phyloP scores from a whole-genome alignment of 2,797 vertebrate genomes.

The Eidolon dupreanum region DNA sequence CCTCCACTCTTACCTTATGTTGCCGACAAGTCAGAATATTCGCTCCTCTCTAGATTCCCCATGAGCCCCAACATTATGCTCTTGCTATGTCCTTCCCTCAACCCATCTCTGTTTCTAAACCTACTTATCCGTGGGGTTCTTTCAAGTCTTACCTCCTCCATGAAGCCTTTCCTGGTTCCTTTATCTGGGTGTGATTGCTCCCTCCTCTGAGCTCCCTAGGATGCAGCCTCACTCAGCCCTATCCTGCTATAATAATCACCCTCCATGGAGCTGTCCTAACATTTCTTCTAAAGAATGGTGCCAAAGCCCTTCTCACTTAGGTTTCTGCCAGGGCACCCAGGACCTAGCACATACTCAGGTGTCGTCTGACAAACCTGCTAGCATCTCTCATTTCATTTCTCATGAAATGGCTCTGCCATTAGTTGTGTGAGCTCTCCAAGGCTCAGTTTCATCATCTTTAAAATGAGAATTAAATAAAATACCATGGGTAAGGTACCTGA shows the following conservation, averaged over 20 bases:
- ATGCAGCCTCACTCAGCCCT: neutral
- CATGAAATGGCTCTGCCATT: neutral
- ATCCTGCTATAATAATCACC: neutral
- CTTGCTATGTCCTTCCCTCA: neutral
- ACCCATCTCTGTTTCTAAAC: neutral
- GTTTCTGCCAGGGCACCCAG: neutral
- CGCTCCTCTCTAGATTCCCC: neutral
- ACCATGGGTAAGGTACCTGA: neutral
- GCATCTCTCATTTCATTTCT: neutral
- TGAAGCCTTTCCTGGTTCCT: neutral
- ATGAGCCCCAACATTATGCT: accelerated
- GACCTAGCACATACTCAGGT: neutral
- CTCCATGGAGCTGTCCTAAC: accelerated
- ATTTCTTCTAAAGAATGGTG: neutral
- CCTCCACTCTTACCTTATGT: no score
- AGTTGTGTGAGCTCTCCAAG: neutral
- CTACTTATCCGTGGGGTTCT: neutral
- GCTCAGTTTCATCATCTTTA: neutral
- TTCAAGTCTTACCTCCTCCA: neutral
- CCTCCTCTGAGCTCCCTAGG: neutral
- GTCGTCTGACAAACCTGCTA: neutral
- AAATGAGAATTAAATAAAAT: neutral
- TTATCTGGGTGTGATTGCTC: neutral
- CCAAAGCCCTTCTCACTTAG: neutral
- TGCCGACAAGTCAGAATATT: neutral